Evolutionary conservation across 2,113 vertebrate species (phyloP), one percentile per base, ranked within the genome.

Genomic region (Chloropsis hardwickii): DNA sequence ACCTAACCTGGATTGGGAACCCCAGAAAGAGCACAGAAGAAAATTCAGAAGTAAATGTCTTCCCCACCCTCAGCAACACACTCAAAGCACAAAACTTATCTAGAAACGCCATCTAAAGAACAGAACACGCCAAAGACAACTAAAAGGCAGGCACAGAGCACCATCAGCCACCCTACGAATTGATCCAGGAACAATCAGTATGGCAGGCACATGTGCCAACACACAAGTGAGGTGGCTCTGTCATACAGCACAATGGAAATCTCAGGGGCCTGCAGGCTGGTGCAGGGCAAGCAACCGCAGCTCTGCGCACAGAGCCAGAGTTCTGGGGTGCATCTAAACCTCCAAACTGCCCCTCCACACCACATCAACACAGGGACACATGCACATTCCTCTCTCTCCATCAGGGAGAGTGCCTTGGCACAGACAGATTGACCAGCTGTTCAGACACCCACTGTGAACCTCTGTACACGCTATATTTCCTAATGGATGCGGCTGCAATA

Each of bases 11-110:
- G 76, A 95, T 92, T 40, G 40, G 81, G 53, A 29, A 71, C 40
- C 67, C 45, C 91, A 82, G 91, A 73, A 95, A 39, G 72, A 94
- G 67, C 67, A 96, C 44, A 70, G 95, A 96, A 97, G 64, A 84
- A 98, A 98, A 98, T 81, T 94, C 82, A 97, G 93, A 98, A 98
- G 93, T 92, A 74, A 84, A 29, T 62, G 65, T 97, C 92, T 97
- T 97, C 96, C 95, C 94, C 80, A 72, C 88, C 14, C 78, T 31
- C 73, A 92, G 73, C 72, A 90, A 66, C 45, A 72, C 28, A 20
- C 48, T 90, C 22, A 77, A 81, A 58, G 73, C 61, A 92, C 60
- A 64, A 12, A 80, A 60, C 73, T 77, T 60, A 95, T 51, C 70
- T 72, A 94, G 73, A 94, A 96, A 81, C 0, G 12, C 87, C 64